These are phyloP conservation scores for Oncorhynchus mykiss DNA, from an alignment of 2,113 vertebrate genomes.

Conservation along the genomic window DNA sequence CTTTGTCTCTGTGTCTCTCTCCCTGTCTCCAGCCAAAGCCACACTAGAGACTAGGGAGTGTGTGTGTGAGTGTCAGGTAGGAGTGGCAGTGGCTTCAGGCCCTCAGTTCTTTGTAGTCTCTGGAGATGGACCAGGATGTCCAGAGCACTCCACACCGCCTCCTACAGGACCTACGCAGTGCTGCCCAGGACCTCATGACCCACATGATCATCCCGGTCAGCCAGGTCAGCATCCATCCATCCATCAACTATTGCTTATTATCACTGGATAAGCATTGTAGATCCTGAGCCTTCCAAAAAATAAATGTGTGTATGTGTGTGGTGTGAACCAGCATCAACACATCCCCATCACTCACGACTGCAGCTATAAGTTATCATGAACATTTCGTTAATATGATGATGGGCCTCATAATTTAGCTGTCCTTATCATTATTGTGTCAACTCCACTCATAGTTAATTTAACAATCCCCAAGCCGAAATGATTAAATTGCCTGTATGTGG, in stretches of 20 bases:
- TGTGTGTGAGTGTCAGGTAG: not conserved
- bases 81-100: not conserved
- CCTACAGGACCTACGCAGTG: constrained; percentile 79
- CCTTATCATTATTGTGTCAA: not conserved
- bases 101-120: constrained; percentile 49
- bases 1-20: constrained; percentile 52
- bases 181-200: constrained; percentile 81
- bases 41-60: not conserved
- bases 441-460: constrained; percentile 30
- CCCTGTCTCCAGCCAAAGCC: constrained; percentile 30
- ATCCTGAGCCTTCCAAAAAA: no score
- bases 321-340: constrained; percentile 24
- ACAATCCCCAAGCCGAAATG: constrained; percentile 51
- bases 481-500: constrained; percentile 20
- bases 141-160: constrained; percentile 77
- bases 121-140: constrained; percentile 65
- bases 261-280: no score
- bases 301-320: not conserved
- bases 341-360: constrained; percentile 33
- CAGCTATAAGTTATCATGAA: constrained; percentile 49
- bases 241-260: no score
- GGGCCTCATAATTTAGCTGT: constrained; percentile 15
- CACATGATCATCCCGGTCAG: not conserved
- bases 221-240: no score
- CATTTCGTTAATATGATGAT: constrained; percentile 53